Evolutionary conservation across 1,140 invertebrate species (phyloP), one percentile per base, ranked within the genome.

Genomic region (Fragariocoptes setiger): DNA sequence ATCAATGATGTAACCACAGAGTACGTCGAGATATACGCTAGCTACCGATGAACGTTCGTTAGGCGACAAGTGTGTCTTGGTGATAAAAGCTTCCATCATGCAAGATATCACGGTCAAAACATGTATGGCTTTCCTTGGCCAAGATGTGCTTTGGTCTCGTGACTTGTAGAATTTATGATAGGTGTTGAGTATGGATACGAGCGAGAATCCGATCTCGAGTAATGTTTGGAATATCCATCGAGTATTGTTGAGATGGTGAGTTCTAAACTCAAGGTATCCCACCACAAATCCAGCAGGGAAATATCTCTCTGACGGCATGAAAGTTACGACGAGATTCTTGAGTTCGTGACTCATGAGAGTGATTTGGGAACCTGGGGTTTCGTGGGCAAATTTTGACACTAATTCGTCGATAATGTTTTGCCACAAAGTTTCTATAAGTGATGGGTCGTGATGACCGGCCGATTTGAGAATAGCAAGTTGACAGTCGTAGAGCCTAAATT

Each of bases 391-490:
- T n/a, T 19, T 16, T 3, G 19, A 12, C 12, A 51, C 21, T 36
- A 47, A 45, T 57, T 59, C 56, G 46, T 65, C 59, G 44, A 67
- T 56, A 21, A 68, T 65, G 42, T 55, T 57, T 36, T 58, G 53
- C 63, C 64, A 67, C 3, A 67, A 51, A 42, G 56, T 54, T 49
- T 65, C 61, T 39, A 68, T 58, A 4, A 65, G 46, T 21, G 55
- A 52, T 35, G 53, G 51, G 46, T 68, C 64, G 48, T 57, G 57
- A 42, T 63, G 53, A 25, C 58, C 58, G 39, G 62, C 63, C 52
- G 61, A 62, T 44, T 63, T 56, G 5, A 67, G 52, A 38, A 68
- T 65, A 22, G 62, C 62, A 21, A 68, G 50, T 46, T 66, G 60
- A 44, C 60, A 56, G 45, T 65, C 62, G 45, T 56, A 53, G 18